A percentile compares a stretch with the other conserved stretches of the same genome.
Evolutionary conservation across 2,113 vertebrate genomes (phyloP).

Genomic region (Ammodytes dubius): DNA sequence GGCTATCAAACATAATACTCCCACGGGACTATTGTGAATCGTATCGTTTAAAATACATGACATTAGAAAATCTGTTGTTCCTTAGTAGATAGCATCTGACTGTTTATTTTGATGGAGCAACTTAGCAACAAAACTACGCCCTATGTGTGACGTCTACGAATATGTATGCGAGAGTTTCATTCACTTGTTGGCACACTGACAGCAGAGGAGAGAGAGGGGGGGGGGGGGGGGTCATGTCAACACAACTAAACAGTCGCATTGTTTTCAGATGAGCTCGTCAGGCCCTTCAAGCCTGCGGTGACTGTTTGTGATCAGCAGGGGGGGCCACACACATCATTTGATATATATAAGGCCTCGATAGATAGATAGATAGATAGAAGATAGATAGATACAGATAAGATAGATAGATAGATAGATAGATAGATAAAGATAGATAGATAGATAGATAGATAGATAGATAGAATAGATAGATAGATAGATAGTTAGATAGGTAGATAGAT

Average conservation of each 20-base stretch:
- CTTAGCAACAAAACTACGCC: conserved; percentile 67
- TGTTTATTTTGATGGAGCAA: conserved; percentile 60
- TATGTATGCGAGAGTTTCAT: not conserved
- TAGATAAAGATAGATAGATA: conserved; percentile 1
- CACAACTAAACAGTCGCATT: not conserved
- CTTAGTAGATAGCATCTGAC: not conserved
- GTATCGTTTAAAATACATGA: not conserved
- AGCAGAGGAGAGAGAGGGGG: not conserved
- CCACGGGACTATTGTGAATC: not conserved
- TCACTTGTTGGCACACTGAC: not conserved
- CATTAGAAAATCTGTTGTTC: not conserved
- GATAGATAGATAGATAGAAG: not conserved
- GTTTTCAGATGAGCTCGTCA: conserved; percentile 2
- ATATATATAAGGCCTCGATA: not conserved
- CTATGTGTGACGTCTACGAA: conserved; percentile 55
- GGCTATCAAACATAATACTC: not conserved
- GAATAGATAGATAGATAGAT: conserved; percentile 23
- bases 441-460: conserved; percentile 12
- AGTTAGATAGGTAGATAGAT: conserved; percentile 10
- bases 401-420: conserved; percentile 8
- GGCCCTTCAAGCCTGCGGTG: conserved; percentile 19
- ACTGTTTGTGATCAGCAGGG: conserved; percentile 49
- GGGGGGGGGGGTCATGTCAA: no score
- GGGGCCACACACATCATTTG: conserved; percentile 33
- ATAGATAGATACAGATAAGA: conserved; percentile 19